Percentiles rank a stretch among this genome's conserved stretches.
Evolutionary conservation across 2,888 invertebrate genomes (phyloP).

Genomic region (Drosophila algonquin): DNA sequence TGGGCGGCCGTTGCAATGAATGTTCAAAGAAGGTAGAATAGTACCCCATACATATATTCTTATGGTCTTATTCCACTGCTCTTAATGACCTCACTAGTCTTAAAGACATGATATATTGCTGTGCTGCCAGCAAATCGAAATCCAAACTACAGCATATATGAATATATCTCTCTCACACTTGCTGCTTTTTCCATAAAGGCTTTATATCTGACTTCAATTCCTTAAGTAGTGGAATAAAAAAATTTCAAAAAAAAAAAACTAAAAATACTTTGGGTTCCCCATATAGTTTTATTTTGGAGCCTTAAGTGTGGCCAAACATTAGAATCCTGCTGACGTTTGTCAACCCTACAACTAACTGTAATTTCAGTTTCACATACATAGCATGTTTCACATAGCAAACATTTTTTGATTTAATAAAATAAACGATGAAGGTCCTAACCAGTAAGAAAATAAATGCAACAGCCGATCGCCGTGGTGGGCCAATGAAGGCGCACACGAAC

Average conservation of each 20-base stretch:
- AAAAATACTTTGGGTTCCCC: neutral
- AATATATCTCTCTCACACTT: neutral
- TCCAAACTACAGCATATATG: neutral
- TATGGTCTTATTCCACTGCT: neutral
- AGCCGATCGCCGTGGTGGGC: neutral
- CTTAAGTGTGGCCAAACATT: neutral
- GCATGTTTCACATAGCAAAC: too few relatives aligned
- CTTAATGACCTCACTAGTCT: neutral
- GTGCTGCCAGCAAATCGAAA: neutral
- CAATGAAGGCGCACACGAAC: slow-evolving; percentile 6
- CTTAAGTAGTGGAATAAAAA: neutral
- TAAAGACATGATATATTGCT: neutral
- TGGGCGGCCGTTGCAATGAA: neutral
- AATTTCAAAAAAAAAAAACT: too few relatives aligned
- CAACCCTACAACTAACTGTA: neutral
- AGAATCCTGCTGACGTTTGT: neutral
- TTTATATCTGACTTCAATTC: neutral
- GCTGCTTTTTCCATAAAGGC: neutral
- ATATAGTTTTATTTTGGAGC: neutral
- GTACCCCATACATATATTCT: neutral
- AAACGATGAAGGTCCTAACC: neutral
- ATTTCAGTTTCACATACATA: neutral
- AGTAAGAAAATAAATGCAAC: neutral
- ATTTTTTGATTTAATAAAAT: neutral
- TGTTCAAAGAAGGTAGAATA: neutral